Evolutionary conservation across 2,113 vertebrate species (phyloP), one percentile per base, ranked within the genome.

Genomic region (Brevimyrus niger): DNA sequence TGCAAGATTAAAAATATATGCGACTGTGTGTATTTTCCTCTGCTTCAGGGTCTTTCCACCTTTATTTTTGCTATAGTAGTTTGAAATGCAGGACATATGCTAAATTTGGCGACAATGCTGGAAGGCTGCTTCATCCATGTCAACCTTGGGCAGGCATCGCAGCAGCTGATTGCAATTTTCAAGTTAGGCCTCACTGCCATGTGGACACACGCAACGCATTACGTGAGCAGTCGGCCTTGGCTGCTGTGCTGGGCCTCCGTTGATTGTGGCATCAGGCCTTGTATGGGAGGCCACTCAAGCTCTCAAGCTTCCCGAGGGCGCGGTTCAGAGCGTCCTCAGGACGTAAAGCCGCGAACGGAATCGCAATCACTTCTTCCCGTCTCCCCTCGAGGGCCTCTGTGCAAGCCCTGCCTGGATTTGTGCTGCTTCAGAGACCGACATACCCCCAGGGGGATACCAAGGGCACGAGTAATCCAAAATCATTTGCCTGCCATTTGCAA

Each of bases 91-190:
- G 50, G 15, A 86, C 15, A 31, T 17, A 31, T 31, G 11, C 48
- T 23, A 87, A 69, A 53, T 51, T 19, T 55, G 31, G 10, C 8
- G 4, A 65, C 21, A 21, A n/a, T 65, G 53, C 31, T 35, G 35
- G 21, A 65, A 47, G 1, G 38, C 46, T 27, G n/a, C 89, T 89
- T 90, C 44, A 76, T 82, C 88, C 85, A 17, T 50, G 35, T 51
- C 58, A 47, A 38, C n/a, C 55, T n/a, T 31, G 27, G 82, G 84
- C 87, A 44, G 1, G 13, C 80, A 65, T 86, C 58, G 47, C 48
- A 46, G 65, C 87, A 65, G 27, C 35, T 27, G 73, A 91, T 73
- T 88, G 31, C 17, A 76, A 65, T 84, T 89, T 80, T 19, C 38
- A 42, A 11, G 53, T 31, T 23, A 51, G 51, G 23, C 84, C 53